Conservation (phyloP, 2,888 invertebrate genomes). For the Ecliptopera silaceata region DNA sequence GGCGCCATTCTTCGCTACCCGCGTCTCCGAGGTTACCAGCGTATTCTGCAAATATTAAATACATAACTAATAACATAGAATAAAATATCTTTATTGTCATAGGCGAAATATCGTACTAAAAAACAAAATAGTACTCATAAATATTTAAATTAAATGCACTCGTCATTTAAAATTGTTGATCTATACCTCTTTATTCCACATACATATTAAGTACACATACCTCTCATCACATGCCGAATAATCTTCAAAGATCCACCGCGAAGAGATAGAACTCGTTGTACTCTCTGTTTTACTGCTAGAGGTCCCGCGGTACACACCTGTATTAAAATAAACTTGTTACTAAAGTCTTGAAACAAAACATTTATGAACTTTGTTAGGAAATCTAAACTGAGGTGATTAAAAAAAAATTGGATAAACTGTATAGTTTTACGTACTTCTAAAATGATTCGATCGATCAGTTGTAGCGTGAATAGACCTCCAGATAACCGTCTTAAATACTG, state of each 20-base stretch:
- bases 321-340: background rate
- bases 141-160: no score
- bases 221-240: slow-evolving; percentile 96
- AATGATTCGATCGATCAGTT: slow-evolving; percentile 95
- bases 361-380: no score
- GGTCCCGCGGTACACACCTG: slow-evolving; percentile 87
- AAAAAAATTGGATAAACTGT: background rate
- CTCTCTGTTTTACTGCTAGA: slow-evolving; percentile 90
- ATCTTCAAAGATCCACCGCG: slow-evolving; percentile 96
- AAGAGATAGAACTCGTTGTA: slow-evolving; percentile 93
- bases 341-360: background rate
- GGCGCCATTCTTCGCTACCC: slow-evolving; percentile 92
- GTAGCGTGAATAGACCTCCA: slow-evolving; percentile 97
- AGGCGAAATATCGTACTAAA: no score
- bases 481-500: slow-evolving; percentile 95
- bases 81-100: no score
- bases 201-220: no score
- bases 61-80: background rate
- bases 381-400: no score
- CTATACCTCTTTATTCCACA: no score
- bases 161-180: no score
- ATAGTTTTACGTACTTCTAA: slow-evolving; percentile 83
- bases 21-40: slow-evolving; percentile 97
- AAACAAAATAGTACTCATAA: no score
- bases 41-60: slow-evolving; percentile 86